These are phyloP conservation scores for Macrochelys suwanniensis DNA, from an alignment of 2,797 vertebrate species.

Conservation along the genomic window DNA sequence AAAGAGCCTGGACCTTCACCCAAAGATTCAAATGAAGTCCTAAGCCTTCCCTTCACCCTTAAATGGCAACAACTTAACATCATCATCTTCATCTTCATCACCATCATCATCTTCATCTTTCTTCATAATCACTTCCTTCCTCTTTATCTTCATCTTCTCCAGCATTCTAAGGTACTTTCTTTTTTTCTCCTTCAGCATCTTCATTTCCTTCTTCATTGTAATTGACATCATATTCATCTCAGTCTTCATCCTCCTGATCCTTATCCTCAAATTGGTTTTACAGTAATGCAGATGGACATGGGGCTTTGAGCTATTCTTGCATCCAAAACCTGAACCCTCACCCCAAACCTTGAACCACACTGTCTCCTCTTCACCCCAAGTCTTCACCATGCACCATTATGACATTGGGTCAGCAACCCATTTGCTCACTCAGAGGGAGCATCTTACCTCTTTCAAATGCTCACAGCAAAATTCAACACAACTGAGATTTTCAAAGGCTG, in stretches of 20 bases:
- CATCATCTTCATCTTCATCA: not conserved
- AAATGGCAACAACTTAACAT: not conserved
- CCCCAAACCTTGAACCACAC: not conserved
- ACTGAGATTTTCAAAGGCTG: not conserved
- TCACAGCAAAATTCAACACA: not conserved
- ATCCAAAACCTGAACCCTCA: not conserved
- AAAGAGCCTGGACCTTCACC: not conserved
- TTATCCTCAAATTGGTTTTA: not conserved
- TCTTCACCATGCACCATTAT: not conserved
- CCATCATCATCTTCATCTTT: not conserved
- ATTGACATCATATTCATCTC: not conserved
- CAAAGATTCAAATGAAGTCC: not conserved
- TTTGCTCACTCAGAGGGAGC: not conserved
- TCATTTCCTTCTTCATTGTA: not conserved
- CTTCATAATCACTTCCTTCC: not conserved
- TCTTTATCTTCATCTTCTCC: not conserved
- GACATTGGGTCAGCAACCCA: not conserved
- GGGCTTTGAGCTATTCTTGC: not conserved
- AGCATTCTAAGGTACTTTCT: too few relatives aligned
- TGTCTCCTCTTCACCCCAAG: not conserved
- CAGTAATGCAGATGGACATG: not conserved
- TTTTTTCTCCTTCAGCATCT: not conserved
- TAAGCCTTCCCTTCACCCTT: not conserved
- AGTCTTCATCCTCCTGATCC: not conserved
- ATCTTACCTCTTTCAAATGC: not conserved